phyloP scores from a whole-genome alignment of 1,140 invertebrate species.

The Pristionchus pacificus region DNA sequence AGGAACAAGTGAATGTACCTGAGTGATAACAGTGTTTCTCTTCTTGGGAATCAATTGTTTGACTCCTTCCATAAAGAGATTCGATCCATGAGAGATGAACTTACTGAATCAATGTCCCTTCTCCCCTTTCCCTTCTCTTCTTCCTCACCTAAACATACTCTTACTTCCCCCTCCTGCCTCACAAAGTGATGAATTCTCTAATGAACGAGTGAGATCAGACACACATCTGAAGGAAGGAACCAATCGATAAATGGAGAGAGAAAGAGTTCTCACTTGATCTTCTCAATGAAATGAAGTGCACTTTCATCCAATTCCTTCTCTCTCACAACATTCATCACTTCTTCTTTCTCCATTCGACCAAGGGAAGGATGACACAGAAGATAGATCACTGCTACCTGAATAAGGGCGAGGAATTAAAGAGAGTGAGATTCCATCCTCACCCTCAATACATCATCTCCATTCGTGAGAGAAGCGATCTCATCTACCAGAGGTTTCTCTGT shows the following conservation, averaged over 20 bases:
- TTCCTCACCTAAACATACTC: constrained; percentile 6
- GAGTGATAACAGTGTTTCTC: constrained; percentile 86
- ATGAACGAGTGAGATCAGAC: background rate
- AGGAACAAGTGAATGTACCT: constrained; percentile 52
- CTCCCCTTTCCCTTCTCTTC: constrained; percentile 86
- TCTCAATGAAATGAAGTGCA: constrained; percentile 44
- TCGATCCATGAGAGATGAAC: constrained; percentile 88
- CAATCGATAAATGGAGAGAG: background rate
- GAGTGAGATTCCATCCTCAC: too few relatives aligned
- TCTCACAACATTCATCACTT: constrained; percentile 23
- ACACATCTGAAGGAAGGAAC: background rate
- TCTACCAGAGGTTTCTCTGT: constrained; percentile 72
- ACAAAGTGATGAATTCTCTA: background rate
- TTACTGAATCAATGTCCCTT: constrained; percentile 96
- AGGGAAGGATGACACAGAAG: background rate
- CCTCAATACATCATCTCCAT: background rate
- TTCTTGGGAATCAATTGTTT: constrained; percentile 97
- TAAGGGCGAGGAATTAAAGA: background rate
- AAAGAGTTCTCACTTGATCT: constrained; percentile 27
- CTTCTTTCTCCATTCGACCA: background rate
- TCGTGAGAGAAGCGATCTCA: constrained; percentile 63
- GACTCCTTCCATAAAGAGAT: constrained; percentile 98
- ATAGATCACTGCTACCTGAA: background rate
- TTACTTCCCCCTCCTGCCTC: background rate
- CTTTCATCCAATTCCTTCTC: constrained; percentile 35